These are phyloP conservation scores for Alosa sapidissima DNA, from an alignment of 2,797 vertebrate species.

Conservation along the genomic window DNA sequence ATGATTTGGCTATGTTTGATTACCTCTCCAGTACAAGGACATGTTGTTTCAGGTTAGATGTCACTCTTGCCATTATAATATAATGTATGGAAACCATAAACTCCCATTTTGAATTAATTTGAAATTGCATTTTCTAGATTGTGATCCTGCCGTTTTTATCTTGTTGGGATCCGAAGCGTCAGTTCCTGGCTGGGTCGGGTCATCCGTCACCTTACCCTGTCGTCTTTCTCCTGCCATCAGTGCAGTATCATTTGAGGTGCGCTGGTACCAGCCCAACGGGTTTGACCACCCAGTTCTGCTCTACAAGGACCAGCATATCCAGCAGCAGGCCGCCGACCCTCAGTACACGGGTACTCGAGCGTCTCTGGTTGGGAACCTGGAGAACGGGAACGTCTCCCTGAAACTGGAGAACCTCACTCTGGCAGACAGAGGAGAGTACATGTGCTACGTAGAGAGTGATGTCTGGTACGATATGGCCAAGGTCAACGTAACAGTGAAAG, in stretches of 20 bases:
- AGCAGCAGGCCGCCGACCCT: neutral
- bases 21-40: too few relatives aligned
- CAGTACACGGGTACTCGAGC: conserved; percentile 18
- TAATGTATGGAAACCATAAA: too few relatives aligned
- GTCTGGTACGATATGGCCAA: neutral
- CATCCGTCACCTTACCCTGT: conserved; percentile 21
- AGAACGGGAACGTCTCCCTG: conserved; percentile 18
- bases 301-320: conserved; percentile 19
- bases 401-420: conserved; percentile 19
- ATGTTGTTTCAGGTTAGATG: too few relatives aligned
- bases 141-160: too few relatives aligned
- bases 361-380: neutral
- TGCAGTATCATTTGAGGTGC: conserved; percentile 13
- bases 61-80: too few relatives aligned
- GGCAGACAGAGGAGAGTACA: neutral
- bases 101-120: too few relatives aligned
- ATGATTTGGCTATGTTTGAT: too few relatives aligned
- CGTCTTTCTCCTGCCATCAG: neutral
- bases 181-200: neutral
- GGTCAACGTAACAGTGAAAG: neutral
- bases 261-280: conserved; percentile 5
- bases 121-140: too few relatives aligned
- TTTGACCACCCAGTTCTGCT: neutral
- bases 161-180: too few relatives aligned
- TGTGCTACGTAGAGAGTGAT: conserved; percentile 15